Evolutionary conservation across 64 coral and sea anemone genomes (phyloP).

Genomic region (Dendronephthya gigantea): DNA sequence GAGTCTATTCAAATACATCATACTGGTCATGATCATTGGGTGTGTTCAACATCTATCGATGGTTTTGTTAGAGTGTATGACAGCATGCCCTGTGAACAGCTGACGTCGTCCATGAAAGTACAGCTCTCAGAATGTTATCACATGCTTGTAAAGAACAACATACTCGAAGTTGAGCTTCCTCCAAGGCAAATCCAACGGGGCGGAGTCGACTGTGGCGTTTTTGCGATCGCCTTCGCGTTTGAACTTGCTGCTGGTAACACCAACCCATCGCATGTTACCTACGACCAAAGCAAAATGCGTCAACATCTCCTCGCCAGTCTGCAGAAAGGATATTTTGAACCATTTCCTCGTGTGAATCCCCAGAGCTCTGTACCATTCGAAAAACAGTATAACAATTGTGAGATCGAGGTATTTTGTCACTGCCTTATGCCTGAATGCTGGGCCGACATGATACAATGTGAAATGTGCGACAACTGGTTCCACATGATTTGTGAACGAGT

Average conservation of each 20-base stretch:
- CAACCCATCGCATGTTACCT: slow-evolving; percentile 24
- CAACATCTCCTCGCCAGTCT: slow-evolving; percentile 10
- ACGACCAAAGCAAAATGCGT: slow-evolving; percentile 34
- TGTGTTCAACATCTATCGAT: slow-evolving; percentile 21
- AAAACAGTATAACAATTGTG: not conserved
- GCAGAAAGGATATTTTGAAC: slow-evolving; percentile 22
- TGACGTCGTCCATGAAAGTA: slow-evolving; percentile 27
- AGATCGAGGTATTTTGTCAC: slow-evolving; percentile 31
- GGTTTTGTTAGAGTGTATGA: slow-evolving; percentile 23
- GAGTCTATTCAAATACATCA: too few species aligned
- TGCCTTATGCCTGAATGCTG: slow-evolving; percentile 33
- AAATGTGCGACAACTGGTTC: slow-evolving; percentile 36
- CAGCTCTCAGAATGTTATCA: not conserved
- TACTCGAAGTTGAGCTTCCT: too few species aligned
- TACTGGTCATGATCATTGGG: not conserved
- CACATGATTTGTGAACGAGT: slow-evolving; percentile 30
- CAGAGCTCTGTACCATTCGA: not conserved
- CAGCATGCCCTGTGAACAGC: slow-evolving; percentile 18
- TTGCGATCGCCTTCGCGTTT: too few species aligned
- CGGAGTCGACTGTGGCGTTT: too few species aligned
- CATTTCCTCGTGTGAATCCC: slow-evolving; percentile 15
- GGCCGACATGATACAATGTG: slow-evolving; percentile 36
- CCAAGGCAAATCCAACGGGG: too few species aligned
- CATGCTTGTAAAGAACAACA: too few species aligned
- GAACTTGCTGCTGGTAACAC: too few species aligned